Conservation (phyloP, 2,113 vertebrate genomes). For the Megaptera novaeangliae region DNA sequence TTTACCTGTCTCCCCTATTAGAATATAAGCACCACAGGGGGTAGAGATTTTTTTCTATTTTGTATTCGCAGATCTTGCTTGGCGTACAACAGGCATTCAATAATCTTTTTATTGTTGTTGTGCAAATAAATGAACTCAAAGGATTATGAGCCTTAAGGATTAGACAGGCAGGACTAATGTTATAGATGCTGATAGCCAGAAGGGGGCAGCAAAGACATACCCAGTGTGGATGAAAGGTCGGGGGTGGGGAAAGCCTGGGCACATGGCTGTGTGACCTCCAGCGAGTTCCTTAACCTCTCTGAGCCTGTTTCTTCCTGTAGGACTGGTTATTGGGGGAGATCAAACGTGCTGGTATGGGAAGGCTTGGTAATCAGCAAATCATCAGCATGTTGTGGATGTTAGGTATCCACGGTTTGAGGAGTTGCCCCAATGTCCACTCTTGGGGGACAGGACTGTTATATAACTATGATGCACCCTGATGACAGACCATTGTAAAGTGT, state of each 20-base stretch:
- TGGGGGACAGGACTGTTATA: background rate
- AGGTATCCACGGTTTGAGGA: background rate
- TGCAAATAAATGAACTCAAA: background rate
- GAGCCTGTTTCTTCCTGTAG: background rate
- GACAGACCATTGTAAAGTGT: background rate
- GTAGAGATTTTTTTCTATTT: background rate
- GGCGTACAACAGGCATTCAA: background rate
- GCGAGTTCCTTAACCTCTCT: background rate
- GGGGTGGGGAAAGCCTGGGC: rapidly evolving
- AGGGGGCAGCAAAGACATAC: slow-evolving; percentile 41
- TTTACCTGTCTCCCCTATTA: background rate
- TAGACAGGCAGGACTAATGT: background rate
- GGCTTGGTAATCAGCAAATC: background rate
- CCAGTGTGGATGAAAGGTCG: rapidly evolving
- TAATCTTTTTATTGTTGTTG: background rate
- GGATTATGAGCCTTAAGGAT: background rate
- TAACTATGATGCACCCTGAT: background rate
- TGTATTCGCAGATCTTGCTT: background rate
- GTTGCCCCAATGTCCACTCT: background rate
- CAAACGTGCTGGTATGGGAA: background rate
- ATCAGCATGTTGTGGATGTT: background rate
- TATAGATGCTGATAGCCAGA: background rate
- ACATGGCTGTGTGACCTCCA: background rate
- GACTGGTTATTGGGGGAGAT: background rate
- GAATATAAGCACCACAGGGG: background rate